Evolutionary conservation across 2,113 vertebrate species (phyloP).

Genomic region (Machaerirhynchus nigripectus): DNA sequence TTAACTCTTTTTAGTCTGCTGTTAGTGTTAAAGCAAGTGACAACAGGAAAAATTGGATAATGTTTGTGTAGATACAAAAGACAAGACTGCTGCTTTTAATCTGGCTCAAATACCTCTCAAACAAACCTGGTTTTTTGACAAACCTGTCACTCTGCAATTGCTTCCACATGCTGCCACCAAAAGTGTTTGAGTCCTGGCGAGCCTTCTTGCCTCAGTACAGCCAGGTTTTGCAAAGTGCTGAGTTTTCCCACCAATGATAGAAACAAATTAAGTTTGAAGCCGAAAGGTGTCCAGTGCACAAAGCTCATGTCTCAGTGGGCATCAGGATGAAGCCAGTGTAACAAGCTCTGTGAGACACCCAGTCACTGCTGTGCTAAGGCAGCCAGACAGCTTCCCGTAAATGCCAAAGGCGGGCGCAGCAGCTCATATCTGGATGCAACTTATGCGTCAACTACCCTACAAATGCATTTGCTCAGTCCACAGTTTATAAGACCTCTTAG

Average conservation of each 20-base stretch:
- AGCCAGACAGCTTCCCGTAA: neutral
- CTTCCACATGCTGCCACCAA: neutral
- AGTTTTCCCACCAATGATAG: neutral
- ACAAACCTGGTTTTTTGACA: too few relatives aligned
- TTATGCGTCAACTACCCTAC: neutral
- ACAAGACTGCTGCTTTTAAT: neutral
- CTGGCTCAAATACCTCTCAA: neutral
- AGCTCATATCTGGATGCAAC: neutral
- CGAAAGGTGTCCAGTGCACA: neutral
- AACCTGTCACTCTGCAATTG: neutral
- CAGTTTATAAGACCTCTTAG: neutral
- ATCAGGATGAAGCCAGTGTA: neutral
- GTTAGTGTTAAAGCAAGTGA: neutral
- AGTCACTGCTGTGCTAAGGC: neutral
- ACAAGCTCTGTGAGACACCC: neutral
- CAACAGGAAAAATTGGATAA: neutral
- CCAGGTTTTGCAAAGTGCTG: neutral
- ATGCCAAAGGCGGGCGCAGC: neutral
- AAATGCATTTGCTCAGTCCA: neutral
- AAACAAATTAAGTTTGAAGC: slow-evolving; percentile 7
- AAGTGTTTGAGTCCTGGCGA: neutral
- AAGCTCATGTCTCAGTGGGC: neutral
- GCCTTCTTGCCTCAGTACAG: neutral
- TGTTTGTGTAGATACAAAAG: neutral
- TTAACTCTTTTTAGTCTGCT: neutral